Conservation (phyloP, 1,140 invertebrate species). For the Sitobion miscanthi region DNA sequence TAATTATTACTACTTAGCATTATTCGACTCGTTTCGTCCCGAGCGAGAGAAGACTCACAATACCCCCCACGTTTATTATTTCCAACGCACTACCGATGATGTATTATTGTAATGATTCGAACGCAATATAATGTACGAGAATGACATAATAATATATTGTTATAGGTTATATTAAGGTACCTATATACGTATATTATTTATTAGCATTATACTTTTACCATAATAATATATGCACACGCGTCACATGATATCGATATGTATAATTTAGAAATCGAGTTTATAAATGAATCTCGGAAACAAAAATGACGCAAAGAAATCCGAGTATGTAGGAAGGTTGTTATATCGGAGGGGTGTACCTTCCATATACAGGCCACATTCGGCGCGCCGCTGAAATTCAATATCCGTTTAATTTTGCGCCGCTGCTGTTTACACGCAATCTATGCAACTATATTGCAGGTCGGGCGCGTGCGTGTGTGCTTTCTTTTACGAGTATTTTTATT, state of each 20-base stretch:
- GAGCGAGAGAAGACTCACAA: not conserved
- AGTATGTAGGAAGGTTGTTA: not conserved
- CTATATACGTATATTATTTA: not conserved
- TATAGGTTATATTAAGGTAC: not conserved
- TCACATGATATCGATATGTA: not conserved
- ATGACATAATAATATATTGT: not conserved
- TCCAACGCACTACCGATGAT: not conserved
- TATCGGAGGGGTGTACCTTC: not conserved
- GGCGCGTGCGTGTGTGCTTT: not conserved
- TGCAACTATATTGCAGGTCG: not conserved
- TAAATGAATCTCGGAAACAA: not conserved
- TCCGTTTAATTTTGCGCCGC: not conserved
- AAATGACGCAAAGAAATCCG: not conserved
- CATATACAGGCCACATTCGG: not conserved
- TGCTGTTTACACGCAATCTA: not conserved
- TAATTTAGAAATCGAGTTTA: not conserved
- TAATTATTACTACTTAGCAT: too few relatives aligned
- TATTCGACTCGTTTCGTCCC: not conserved
- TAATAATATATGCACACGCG: not conserved
- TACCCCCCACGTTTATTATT: not conserved
- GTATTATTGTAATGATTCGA: not conserved
- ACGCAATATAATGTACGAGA: not conserved
- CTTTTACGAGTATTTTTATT: not conserved
- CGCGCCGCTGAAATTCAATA: not conserved
- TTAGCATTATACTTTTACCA: conserved; percentile 3